Evolutionary conservation across 2,113 vertebrate genomes (phyloP), one percentile per base, ranked within the genome.

Genomic region (Ctenodactylus gundi): DNA sequence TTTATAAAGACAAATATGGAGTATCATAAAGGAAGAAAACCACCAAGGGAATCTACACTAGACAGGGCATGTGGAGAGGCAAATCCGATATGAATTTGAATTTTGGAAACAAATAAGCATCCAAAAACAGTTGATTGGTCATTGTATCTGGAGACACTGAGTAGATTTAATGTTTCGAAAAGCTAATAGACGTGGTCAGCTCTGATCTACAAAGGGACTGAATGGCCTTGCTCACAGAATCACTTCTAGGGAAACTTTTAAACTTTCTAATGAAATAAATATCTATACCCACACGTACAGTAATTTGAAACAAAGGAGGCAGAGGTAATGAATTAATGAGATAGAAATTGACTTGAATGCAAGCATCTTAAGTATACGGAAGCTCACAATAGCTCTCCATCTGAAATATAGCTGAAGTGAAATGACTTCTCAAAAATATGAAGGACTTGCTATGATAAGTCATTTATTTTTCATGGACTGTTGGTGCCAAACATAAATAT

Each of bases 401-500:
- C 23, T 83, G 64, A 95, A 97, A 95, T 12, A 64, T 0, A 75
- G 34, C 29, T 51, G 49, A 85, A 93, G 21, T 57, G 15, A 96
- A 96, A 95, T 88, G 21, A 39, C 20, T 55, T 96, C 15, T 90
- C 90, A 95, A 95, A 78, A 93, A 77, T 46, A 89, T 18, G 86
- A 77, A 49, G 44, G 51, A 77, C 64, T 29, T 95, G 60, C 29
- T 86, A 64, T 90, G 67, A 78, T 78, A 93, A 93, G 21, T 83
- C 90, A 93, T 64, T 93, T 89, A 88, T 95, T 93, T 96, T 97
- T 64, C 94, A 96, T 94, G 73, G 49, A 68, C 15, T 78, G 5
- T 73, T 94, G 88, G 46, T 96, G 75, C 57, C 31, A 94, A 95
- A 91, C 87, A 97, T 93, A 94, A 97, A 94, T 85, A 85, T 51